Base-by-base conservation (phyloP, 2,888 invertebrate genomes). In the Sthenelais limicola region DNA sequence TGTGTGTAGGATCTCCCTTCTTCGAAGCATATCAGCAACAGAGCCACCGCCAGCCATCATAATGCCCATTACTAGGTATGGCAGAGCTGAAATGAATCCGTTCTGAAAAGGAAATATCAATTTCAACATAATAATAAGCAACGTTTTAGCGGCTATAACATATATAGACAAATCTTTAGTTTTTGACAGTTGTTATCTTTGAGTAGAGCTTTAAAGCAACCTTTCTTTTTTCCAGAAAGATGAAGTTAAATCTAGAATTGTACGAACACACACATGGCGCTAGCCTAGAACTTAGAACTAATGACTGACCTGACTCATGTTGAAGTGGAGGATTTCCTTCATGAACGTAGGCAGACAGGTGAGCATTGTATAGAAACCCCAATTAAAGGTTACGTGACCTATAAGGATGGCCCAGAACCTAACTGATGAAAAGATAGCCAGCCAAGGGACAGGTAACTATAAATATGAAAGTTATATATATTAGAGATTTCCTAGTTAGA, bases 51-150 rank as follows among this genome's bases (percentile, higher is more conserved):
- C 87, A 79, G 93, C 93, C 35, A 95, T 89, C 32, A 93, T 90
- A n/a, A 94, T 89, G 0, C 94, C 94, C 94, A 96, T 95, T 0
- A 93, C 93, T 15, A 96, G 86, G 85, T 97, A 97, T 0, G 97
- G 97, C 58, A 96, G 89, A 0, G 95, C 95, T 0, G 96, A 93
- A 66, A 95, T 85, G 80, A 93, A 91, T 1, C 96, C 96, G 21
- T 95, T 93, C 85, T 94, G 91, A 18, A 76, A 77, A 68, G 35
- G n/a, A 58, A 28, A 58, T 38, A 66, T 66, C 18, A 43, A 43
- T 15, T 9, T 15, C n/a, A n/a, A n/a, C n/a, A n/a, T n/a, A n/a
- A n/a, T n/a, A n/a, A n/a, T n/a, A n/a, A n/a, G n/a, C n/a, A n/a
- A n/a, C n/a, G n/a, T n/a, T n/a, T n/a, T n/a, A n/a, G n/a, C n/a